These are phyloP conservation scores for Geopemphigus sp. DNA, from an alignment of 1,140 invertebrate species.

Conservation along the genomic window DNA sequence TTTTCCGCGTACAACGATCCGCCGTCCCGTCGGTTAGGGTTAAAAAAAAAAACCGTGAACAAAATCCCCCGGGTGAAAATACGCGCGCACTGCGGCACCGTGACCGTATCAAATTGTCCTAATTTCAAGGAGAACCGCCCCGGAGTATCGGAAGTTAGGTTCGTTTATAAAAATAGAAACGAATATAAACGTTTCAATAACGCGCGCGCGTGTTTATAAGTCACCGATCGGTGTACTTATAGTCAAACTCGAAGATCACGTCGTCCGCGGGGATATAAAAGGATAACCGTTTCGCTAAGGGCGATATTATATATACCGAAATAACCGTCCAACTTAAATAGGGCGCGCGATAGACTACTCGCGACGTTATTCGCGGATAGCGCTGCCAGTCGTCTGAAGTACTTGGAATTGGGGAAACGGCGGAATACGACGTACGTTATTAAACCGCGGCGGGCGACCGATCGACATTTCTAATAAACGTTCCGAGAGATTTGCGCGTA, in stretches of 20 bases:
- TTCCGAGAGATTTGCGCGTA: not conserved
- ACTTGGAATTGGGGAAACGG: no score
- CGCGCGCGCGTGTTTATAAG: no score
- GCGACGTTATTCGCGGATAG: not conserved
- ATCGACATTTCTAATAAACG: constrained; percentile 29
- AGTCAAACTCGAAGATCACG: not conserved
- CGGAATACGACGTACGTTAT: not conserved
- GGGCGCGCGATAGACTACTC: not conserved
- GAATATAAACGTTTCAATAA: not conserved
- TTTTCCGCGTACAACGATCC: not conserved
- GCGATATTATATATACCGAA: not conserved
- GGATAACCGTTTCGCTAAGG: not conserved
- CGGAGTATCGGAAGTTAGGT: not conserved
- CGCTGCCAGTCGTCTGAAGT: no score
- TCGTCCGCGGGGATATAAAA: not conserved
- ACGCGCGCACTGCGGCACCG: not conserved
- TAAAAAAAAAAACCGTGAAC: no score
- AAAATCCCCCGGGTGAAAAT: no score
- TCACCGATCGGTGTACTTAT: no score
- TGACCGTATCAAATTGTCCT: not conserved
- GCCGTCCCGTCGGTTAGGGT: no score
- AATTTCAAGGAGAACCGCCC: not conserved
- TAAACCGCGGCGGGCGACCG: not conserved
- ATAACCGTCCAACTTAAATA: not conserved
- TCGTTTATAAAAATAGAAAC: no score